Evolutionary conservation across 2,888 invertebrate species (phyloP), one percentile per base, ranked within the genome.

Genomic region (Mellilla xanthometata): DNA sequence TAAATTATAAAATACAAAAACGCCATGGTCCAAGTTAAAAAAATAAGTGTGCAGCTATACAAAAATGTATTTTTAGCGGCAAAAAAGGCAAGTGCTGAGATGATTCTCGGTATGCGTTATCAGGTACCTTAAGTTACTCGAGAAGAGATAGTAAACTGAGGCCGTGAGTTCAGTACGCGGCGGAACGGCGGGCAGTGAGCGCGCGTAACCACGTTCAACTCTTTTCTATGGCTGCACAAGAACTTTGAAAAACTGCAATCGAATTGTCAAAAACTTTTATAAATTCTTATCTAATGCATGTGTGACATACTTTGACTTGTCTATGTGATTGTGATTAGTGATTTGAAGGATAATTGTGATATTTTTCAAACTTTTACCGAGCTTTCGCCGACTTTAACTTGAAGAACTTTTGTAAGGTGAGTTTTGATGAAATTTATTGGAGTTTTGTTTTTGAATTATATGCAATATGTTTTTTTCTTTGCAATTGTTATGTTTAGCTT

Each of bases 101-200:
- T 68, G 72, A 68, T 69, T 71, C 67, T 61, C 50, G 66, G 73
- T 70, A 73, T 74, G 72, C 67, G 78, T 87, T 87, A 86, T 87
- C 87, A 85, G 72, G 72, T 71, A 71, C 69, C 65, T 72, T 62
- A 68, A 73, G 74, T 76, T 76, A 67, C 71, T 68, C 60, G 72
- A 54, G 69, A 56, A 65, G 80, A 85, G 85, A 86, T 86, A 85
- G 82, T 79, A 65, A 56, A 58, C 62, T 62, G 67, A 65, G 68
- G 47, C 41, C 19, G 50, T 33, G 56, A 58, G 69, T 69, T 81
- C 77, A 85, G 85, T 85, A 64, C 59, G 60, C 73, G 49, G 51
- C 65, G 60, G 54, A 67, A 76, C 53, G 52, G 72, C 77, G 71
- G 29, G 44, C 72, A 47, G 77, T 65, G 69, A 73, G 76, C 83